These are phyloP conservation scores for Sardina pilchardus DNA, from an alignment of 2,113 vertebrate species.

Conservation along the genomic window DNA sequence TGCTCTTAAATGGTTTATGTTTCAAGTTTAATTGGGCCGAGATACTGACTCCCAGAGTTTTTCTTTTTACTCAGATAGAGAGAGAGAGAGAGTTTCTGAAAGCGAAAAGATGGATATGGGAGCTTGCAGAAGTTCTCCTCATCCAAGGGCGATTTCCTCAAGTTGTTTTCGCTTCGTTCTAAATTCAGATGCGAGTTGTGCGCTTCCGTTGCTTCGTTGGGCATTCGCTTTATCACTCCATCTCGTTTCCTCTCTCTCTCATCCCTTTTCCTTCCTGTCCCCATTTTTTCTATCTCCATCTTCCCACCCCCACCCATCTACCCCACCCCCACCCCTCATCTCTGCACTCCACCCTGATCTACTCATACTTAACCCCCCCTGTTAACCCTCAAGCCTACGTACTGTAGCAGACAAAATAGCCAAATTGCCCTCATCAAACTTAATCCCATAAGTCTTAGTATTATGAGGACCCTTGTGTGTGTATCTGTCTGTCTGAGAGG, in stretches of 20 bases:
- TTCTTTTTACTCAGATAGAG: not conserved
- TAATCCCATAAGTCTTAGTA: not conserved
- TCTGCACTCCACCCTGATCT: not conserved
- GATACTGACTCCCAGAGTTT: not conserved
- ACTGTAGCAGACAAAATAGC: not conserved
- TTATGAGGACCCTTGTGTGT: conserved; percentile 7
- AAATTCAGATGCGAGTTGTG: not conserved
- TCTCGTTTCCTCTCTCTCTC: conserved; percentile 8
- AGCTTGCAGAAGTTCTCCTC: not conserved
- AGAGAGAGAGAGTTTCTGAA: not conserved
- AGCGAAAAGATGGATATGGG: not conserved
- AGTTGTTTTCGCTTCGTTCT: not conserved
- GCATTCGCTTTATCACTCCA: not conserved
- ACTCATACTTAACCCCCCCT: not conserved
- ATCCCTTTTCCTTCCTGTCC: not conserved
- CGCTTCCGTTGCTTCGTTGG: not conserved
- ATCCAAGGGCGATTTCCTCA: not conserved
- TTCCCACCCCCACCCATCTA: not conserved
- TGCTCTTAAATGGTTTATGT: conserved; percentile 42
- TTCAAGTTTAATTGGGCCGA: conserved; percentile 42
- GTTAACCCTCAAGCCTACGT: not conserved
- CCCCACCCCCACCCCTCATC: not conserved
- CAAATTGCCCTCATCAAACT: not conserved
- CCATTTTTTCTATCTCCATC: not conserved
- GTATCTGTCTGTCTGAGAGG: not conserved